phyloP scores from a whole-genome alignment of 2,797 vertebrate genomes.

The Halcyon smyrnensis region DNA sequence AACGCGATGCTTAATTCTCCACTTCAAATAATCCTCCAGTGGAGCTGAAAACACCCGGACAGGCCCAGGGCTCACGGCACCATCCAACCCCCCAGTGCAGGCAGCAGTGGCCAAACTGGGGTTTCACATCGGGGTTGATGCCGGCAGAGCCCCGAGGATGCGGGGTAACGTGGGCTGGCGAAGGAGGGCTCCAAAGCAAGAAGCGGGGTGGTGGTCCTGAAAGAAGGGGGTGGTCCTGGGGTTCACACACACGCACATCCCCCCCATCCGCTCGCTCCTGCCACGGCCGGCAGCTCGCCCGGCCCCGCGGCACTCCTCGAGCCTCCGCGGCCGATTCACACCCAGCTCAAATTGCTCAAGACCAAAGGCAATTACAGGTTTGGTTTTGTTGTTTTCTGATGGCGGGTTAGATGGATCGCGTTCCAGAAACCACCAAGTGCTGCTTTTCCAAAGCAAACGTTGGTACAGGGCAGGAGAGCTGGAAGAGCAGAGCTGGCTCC shows the following conservation, averaged over 20 bases:
- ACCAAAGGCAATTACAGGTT: slow-evolving; percentile 7
- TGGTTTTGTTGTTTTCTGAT: slow-evolving; percentile 48
- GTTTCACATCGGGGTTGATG: fast-evolving
- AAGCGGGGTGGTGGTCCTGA: fast-evolving
- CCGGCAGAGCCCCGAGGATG: not conserved
- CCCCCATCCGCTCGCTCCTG: fast-evolving
- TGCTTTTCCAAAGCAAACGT: slow-evolving; percentile 30
- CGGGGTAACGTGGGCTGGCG: fast-evolving
- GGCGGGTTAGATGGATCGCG: not conserved
- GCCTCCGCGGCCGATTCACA: not conserved
- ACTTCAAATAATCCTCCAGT: not conserved
- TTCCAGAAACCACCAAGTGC: slow-evolving; percentile 12
- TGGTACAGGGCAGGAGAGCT: not conserved
- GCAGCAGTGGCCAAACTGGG: fast-evolving
- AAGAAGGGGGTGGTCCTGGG: too few relatives aligned
- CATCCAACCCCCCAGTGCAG: fast-evolving
- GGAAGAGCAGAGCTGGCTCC: not conserved
- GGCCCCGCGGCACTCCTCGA: not conserved
- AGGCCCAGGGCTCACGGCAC: not conserved
- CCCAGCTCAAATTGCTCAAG: slow-evolving; percentile 39
- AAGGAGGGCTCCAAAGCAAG: not conserved
- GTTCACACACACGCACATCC: fast-evolving
- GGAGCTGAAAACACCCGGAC: not conserved
- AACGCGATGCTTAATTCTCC: not conserved
- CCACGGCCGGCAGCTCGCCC: fast-evolving